These are phyloP conservation scores for Actias luna DNA, from an alignment of 2,888 invertebrate genomes.

Conservation along the genomic window DNA sequence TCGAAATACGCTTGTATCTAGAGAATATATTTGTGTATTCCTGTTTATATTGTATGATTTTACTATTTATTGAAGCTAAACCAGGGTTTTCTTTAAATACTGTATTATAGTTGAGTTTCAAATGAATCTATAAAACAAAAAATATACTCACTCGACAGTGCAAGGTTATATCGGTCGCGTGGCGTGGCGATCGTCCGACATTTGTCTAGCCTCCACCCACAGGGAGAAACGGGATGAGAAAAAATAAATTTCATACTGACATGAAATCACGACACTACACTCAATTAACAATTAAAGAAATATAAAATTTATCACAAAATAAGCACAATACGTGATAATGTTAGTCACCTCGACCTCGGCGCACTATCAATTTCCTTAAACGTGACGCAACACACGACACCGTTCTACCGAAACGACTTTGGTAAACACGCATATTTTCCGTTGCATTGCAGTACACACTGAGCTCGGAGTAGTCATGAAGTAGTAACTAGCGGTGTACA, in stretches of 20 bases:
- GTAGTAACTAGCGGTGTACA: conserved; percentile 82
- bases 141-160: conserved; percentile 72
- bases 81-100: conserved; percentile 23
- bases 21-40: conserved; percentile 37
- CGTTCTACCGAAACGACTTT: conserved; percentile 82
- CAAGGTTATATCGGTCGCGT: conserved; percentile 78
- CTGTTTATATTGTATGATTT: conserved; percentile 29
- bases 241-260: conserved; percentile 62
- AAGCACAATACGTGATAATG: conserved; percentile 70
- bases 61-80: conserved; percentile 22
- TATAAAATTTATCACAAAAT: conserved; percentile 52
- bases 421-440: conserved; percentile 83
- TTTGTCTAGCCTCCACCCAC: conserved; percentile 76
- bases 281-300: conserved; percentile 45
- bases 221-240: conserved; percentile 68
- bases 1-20: conserved; percentile 55
- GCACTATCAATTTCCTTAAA: conserved; percentile 81
- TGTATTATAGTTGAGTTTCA: conserved; percentile 28
- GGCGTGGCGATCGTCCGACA: conserved; percentile 72
- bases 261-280: conserved; percentile 58
- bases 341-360: conserved; percentile 79
- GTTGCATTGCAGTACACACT: conserved; percentile 83
- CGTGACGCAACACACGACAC: conserved; percentile 81
- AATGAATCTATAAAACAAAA: conserved; percentile 50
- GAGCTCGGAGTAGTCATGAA: conserved; percentile 82